These are phyloP conservation scores for Amphibalanus amphitrite DNA, from an alignment of 1,140 invertebrate genomes.

Conservation along the genomic window DNA sequence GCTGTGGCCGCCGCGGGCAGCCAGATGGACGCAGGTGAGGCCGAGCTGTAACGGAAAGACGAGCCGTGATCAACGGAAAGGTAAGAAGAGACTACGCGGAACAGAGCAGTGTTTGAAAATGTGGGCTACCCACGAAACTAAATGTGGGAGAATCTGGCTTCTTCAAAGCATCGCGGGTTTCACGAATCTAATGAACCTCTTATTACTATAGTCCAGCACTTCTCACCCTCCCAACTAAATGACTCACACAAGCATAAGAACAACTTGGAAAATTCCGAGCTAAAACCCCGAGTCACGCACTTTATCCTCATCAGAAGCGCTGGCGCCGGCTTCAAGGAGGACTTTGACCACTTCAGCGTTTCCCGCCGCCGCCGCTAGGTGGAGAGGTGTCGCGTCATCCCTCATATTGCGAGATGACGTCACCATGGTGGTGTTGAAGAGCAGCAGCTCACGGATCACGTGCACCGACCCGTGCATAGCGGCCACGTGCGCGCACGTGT, in stretches of 20 bases:
- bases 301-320: constrained; percentile 88
- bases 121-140: too few relatives aligned
- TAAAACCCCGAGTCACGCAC: constrained; percentile 26
- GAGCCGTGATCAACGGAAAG: too few relatives aligned
- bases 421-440: constrained; percentile 87
- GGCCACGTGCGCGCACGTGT: constrained; percentile 96
- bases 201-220: too few relatives aligned
- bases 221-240: not conserved
- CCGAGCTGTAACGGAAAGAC: constrained; percentile 40
- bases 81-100: too few relatives aligned
- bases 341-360: constrained; percentile 86
- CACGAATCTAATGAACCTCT: too few relatives aligned
- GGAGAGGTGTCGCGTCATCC: constrained; percentile 87
- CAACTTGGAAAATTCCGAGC: too few relatives aligned
- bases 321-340: constrained; percentile 81
- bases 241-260: not conserved
- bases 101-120: too few relatives aligned
- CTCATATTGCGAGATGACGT: constrained; percentile 86
- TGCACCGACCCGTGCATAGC: constrained; percentile 96
- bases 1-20: constrained; percentile 85
- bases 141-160: too few relatives aligned
- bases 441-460: constrained; percentile 96
- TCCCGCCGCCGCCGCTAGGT: constrained; percentile 90
- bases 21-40: constrained; percentile 87
- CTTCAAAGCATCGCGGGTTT: too few relatives aligned